Evolutionary conservation across 2,113 vertebrate genomes (phyloP).

Genomic region (Rhea pennata): DNA sequence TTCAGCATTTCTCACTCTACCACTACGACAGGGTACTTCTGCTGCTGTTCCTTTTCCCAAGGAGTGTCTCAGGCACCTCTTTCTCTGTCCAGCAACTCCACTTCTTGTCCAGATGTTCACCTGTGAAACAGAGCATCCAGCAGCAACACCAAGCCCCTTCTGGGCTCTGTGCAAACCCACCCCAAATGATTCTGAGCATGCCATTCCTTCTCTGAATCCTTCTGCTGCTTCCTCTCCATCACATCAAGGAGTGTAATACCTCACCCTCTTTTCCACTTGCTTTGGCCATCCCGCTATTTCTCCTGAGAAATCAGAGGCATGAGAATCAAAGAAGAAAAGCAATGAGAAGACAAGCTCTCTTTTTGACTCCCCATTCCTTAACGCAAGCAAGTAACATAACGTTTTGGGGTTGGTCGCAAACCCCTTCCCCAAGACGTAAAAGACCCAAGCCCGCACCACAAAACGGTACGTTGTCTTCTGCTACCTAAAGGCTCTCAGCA

Average conservation of each 20-base stretch:
- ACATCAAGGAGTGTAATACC: neutral
- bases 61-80: neutral
- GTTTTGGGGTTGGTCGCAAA: neutral
- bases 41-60: neutral
- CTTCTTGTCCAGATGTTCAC: neutral
- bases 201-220: neutral
- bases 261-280: neutral
- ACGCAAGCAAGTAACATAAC: neutral
- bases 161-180: neutral
- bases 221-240: no score
- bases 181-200: neutral
- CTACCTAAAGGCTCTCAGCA: neutral
- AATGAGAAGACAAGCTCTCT: neutral
- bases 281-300: neutral
- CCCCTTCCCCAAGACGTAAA: neutral
- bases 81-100: neutral
- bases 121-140: neutral
- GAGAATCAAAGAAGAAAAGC: neutral
- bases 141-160: neutral
- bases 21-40: neutral
- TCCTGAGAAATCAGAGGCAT: neutral
- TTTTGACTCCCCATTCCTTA: neutral
- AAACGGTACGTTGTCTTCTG: neutral
- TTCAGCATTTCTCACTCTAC: neutral
- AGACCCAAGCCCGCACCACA: conserved; percentile 5